phyloP scores from a whole-genome alignment of 2,888 invertebrate genomes.

The Tridacna crocea region DNA sequence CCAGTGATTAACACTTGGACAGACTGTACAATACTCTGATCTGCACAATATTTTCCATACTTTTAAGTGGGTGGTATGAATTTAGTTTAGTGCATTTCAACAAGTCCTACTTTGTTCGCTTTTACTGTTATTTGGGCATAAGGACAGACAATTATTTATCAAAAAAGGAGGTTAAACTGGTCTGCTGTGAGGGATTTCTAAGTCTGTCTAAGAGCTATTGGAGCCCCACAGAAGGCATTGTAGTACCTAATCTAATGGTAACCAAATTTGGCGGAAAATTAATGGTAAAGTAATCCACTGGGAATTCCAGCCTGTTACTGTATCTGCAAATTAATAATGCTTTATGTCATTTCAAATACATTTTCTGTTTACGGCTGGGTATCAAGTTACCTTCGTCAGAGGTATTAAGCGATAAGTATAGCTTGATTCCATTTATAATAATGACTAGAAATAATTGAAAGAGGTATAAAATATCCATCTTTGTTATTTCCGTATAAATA shows the following conservation, averaged over 20 bases:
- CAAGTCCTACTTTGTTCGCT: no score
- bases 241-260: background rate
- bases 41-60: no score
- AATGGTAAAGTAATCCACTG: background rate
- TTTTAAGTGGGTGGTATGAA: no score
- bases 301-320: background rate
- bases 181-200: no score
- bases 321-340: constrained; percentile 5
- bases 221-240: no score
- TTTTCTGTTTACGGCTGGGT: background rate
- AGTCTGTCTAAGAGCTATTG: no score
- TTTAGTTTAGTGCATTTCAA: no score
- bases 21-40: no score
- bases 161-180: no score
- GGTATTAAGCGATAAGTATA: background rate
- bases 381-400: background rate
- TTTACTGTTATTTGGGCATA: no score
- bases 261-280: background rate
- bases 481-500: constrained; percentile 19
- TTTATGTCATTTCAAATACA: background rate
- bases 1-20: no score
- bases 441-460: constrained; percentile 33
- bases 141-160: no score
- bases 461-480: constrained; percentile 25
- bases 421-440: constrained; percentile 22